A percentile compares a stretch with the other conserved stretches of the same genome.
Conservation (phyloP, 2,797 vertebrate species). For the Sylvia borin region DNA sequence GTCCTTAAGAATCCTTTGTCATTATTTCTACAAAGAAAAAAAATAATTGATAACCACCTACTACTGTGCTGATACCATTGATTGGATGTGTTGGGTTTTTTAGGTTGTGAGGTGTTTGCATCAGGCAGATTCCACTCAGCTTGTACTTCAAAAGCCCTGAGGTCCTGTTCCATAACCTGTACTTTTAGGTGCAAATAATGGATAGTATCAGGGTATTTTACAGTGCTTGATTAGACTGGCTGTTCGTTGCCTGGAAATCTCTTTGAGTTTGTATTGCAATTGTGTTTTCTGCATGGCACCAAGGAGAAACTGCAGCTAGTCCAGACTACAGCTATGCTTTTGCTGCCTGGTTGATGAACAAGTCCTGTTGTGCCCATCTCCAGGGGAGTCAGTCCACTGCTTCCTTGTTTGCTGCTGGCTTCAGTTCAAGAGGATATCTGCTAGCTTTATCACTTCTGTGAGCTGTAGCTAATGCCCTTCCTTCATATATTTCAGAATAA, state of each 20-base stretch:
- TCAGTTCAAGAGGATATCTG: background rate
- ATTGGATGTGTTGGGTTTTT: background rate
- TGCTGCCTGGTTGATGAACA: background rate
- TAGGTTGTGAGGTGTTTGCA: background rate
- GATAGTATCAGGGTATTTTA: background rate
- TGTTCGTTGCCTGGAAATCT: rapidly evolving
- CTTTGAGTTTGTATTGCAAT: background rate
- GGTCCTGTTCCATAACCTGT: background rate
- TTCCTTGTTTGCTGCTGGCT: background rate
- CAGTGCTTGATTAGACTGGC: background rate
- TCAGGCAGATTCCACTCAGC: background rate
- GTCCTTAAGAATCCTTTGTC: background rate
- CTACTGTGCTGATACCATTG: background rate
- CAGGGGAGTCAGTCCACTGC: background rate
- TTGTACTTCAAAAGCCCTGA: background rate
- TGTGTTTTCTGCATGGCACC: background rate
- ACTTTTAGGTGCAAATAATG: background rate
- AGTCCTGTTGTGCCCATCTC: background rate
- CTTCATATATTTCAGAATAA: background rate
- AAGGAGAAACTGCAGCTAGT: background rate
- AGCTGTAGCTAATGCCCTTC: background rate
- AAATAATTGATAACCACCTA: background rate
- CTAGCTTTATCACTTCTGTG: background rate
- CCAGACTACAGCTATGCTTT: background rate
- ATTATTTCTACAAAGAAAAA: background rate